Base-by-base conservation (phyloP, 2,113 vertebrate genomes). In the Neogobius melanostomus region DNA sequence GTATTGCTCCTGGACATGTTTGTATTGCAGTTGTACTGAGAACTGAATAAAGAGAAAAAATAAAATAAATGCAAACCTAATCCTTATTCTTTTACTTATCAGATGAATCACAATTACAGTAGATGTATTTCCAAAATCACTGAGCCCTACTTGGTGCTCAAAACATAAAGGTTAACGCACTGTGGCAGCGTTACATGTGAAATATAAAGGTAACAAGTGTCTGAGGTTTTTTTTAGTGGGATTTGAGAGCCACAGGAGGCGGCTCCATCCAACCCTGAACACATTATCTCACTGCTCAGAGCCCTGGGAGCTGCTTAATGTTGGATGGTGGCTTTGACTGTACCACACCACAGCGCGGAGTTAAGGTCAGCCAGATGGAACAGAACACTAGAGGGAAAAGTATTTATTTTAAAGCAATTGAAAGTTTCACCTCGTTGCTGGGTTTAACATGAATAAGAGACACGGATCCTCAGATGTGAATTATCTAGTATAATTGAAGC, bases 91-190 rank as follows among this genome's bases (percentile, higher is more conserved):
- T 36, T 36, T 36, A 36, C 28, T 36, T 36, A 3, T 36, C 28
- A 36, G 28, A 36, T 36, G 28, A 36, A 36, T 36, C 28, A 36
- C 28, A 36, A 36, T 36, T 36, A 21, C 21, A 21, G 21, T 21
- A 36, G 28, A 36, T 36, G 2, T 36, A 36, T 36, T 36, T 36
- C 28, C 28, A 3, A 36, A 36, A 36, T 36, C 28, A 61, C 73
- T 81, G 72, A 53, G 11, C 42, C 74, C 85, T 76, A 76, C 89
- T 81, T 87, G 87, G 89, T 90, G 89, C 86, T 74, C 48, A 59
- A 74, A 61, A 78, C 66, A 66, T 61, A 66, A n/a, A 8, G 36
- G 11, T 74, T 0, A 62, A 10, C 61, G 61, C 43, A 6, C 28
- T 14, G 6, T 52, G n/a, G 50, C 21, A 64, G 21, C 10, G 47